A percentile compares a stretch with the other conserved stretches of the same genome.
Evolutionary conservation across 2,113 vertebrate species (phyloP).

Genomic region (Eulacestoma nigropectus): DNA sequence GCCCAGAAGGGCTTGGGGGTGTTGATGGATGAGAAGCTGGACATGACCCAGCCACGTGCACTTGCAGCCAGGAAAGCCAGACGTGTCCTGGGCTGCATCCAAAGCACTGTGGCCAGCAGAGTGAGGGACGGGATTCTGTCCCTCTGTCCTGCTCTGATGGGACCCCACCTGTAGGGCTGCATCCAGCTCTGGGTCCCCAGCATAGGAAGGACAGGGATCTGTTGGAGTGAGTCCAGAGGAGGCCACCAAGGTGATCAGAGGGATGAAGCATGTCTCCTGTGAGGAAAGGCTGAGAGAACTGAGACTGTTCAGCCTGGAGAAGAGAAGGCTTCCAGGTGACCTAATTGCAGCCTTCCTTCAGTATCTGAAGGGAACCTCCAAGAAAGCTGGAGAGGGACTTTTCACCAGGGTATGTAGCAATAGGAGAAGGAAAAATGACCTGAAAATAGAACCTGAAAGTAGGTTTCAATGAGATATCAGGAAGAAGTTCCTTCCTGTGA

Average conservation of each 20-base stretch:
- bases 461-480: neutral
- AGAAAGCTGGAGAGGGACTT: neutral
- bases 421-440: neutral
- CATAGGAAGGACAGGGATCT: rapidly evolving
- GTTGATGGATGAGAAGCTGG: neutral
- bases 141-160: neutral
- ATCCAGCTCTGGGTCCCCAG: neutral
- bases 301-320: too few species aligned
- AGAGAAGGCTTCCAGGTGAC: neutral
- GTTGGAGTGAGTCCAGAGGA: neutral
- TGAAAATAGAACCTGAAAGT: neutral
- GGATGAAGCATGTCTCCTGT: neutral
- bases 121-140: neutral
- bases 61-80: neutral
- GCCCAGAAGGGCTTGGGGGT: neutral
- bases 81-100: rapidly evolving
- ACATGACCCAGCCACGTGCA: rapidly evolving
- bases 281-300: neutral
- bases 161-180: neutral
- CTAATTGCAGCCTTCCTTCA: neutral
- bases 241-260: neutral
- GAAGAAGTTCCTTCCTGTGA: neutral
- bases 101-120: rapidly evolving
- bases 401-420: neutral
- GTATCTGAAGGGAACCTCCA: neutral